Percentiles rank a stretch among this genome's conserved stretches.
Evolutionary conservation across 2,113 vertebrate species (phyloP).

Genomic region (Pangasianodon hypophthalmus): DNA sequence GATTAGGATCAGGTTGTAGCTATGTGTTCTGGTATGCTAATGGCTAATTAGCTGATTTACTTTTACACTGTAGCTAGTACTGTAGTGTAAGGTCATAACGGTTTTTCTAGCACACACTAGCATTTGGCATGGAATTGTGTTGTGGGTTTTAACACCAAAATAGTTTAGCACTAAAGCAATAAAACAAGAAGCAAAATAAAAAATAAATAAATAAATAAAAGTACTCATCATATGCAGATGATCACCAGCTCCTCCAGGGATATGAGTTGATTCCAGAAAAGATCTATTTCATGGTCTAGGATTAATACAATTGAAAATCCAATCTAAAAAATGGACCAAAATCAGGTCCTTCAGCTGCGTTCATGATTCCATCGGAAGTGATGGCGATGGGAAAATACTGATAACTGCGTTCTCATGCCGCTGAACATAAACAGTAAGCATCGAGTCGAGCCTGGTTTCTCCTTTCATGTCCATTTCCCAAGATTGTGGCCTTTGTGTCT

Average conservation of each 20-base stretch:
- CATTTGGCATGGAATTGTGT: neutral
- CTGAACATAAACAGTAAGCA: neutral
- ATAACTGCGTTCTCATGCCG: neutral
- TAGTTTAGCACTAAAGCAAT: conserved; percentile 35
- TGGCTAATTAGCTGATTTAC: neutral
- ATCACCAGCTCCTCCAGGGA: neutral
- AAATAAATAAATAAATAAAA: neutral
- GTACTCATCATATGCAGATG: neutral
- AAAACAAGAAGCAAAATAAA: neutral
- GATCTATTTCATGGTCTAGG: neutral
- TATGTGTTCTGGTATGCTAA: neutral
- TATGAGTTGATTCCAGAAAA: neutral
- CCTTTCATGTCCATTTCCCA: neutral
- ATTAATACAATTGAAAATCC: neutral
- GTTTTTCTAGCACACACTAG: neutral
- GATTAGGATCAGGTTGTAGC: neutral
- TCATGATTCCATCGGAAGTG: neutral
- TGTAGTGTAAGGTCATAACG: neutral
- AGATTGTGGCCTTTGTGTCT: neutral
- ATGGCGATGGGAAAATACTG: neutral
- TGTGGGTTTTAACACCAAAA: neutral
- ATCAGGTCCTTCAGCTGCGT: neutral
- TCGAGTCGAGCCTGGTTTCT: neutral
- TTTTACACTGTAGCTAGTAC: neutral
- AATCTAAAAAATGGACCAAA: neutral